A percentile compares a stretch with the other conserved stretches of the same genome.
Evolutionary conservation across 1,140 invertebrate genomes (phyloP).

Genomic region (Homalodisca vitripennis): DNA sequence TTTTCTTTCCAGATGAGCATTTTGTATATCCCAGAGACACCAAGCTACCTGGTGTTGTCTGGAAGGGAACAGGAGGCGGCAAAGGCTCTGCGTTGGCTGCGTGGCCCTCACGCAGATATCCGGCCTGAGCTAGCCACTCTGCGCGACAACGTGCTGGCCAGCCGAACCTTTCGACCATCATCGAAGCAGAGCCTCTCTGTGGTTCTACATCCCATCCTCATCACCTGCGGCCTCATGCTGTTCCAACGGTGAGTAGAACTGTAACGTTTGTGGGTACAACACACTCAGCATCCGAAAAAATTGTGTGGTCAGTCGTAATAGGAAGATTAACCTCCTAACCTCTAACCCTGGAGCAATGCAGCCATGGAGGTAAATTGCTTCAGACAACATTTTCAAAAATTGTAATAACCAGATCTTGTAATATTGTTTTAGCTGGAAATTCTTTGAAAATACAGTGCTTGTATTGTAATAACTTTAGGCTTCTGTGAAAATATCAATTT

Average conservation of each 20-base stretch:
- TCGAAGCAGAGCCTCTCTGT: slow-evolving; percentile 54
- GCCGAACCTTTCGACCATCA: slow-evolving; percentile 30
- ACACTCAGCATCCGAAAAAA: too few relatives aligned
- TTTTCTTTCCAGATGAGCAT: slow-evolving; percentile 46
- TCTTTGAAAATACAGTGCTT: too few relatives aligned
- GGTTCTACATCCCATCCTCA: slow-evolving; percentile 66
- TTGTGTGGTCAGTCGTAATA: too few relatives aligned
- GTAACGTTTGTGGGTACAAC: too few relatives aligned
- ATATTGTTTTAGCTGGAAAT: too few relatives aligned
- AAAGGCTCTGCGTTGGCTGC: slow-evolving; percentile 67
- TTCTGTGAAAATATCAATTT: too few relatives aligned
- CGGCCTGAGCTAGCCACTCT: slow-evolving; percentile 65
- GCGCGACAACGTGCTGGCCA: slow-evolving; percentile 62
- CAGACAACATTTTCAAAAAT: too few relatives aligned
- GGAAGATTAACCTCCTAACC: too few relatives aligned
- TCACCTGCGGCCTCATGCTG: slow-evolving; percentile 81
- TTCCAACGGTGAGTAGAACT: slow-evolving; percentile 63
- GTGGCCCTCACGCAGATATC: slow-evolving; percentile 71
- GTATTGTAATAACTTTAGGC: too few relatives aligned
- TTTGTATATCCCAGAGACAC: slow-evolving; percentile 78
- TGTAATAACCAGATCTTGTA: too few relatives aligned
- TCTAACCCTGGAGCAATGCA: too few relatives aligned
- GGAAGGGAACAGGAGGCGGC: slow-evolving; percentile 76
- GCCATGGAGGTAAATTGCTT: too few relatives aligned
- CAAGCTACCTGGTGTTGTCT: slow-evolving; percentile 71